Conservation (phyloP, 2,888 invertebrate genomes). For the Tetrapedia diversipes region DNA sequence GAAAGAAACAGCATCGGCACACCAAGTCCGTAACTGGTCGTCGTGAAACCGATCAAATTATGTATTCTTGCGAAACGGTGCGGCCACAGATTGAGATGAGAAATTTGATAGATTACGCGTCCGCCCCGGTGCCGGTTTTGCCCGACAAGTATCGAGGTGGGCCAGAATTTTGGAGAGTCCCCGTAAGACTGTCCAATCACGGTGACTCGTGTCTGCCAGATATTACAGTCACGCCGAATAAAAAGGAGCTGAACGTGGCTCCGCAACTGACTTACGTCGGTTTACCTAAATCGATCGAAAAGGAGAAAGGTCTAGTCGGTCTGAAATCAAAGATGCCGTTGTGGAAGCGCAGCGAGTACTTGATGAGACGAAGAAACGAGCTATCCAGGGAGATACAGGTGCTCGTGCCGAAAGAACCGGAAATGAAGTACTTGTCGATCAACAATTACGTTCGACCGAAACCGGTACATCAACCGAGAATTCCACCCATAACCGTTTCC, state of each 20-base stretch:
- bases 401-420: conserved; percentile 74
- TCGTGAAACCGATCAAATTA: conserved; percentile 58
- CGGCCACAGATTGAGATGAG: conserved; percentile 67
- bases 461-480: not conserved
- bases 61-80: conserved; percentile 69
- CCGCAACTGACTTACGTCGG: conserved; percentile 63
- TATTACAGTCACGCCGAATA: conserved; percentile 50
- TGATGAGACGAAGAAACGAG: conserved; percentile 63
- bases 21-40: conserved; percentile 57
- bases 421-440: conserved; percentile 72
- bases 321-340: conserved; percentile 23
- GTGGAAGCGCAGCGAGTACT: conserved; percentile 75
- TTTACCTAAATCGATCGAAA: conserved; percentile 63
- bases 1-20: conserved; percentile 54
- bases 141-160: conserved; percentile 75
- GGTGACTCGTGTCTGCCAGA: conserved; percentile 61
- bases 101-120: conserved; percentile 80
- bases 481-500: conserved; percentile 62
- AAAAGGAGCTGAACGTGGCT: conserved; percentile 56
- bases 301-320: conserved; percentile 65
- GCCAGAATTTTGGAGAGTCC: conserved; percentile 72
- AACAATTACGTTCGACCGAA: conserved; percentile 65
- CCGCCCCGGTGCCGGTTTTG: conserved; percentile 65
- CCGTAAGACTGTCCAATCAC: conserved; percentile 56
- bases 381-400: conserved; percentile 66